Base-by-base conservation (phyloP, 1,140 invertebrate genomes). In the Penaeus japonicus region DNA sequence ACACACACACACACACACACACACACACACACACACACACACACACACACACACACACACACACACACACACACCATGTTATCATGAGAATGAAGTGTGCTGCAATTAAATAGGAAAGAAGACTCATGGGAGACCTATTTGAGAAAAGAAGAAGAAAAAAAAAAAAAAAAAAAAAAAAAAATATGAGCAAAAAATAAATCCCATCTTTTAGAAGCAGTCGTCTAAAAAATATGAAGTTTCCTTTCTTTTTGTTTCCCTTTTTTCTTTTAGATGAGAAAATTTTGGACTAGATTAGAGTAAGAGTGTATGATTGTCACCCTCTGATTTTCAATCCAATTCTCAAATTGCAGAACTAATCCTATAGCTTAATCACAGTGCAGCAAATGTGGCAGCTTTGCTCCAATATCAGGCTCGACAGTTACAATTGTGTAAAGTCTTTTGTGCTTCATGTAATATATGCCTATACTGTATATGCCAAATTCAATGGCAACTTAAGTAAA, bases 201-300 rank as follows among this genome's bases (percentile, higher is more conserved):
- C 77, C 77, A 54, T n/a, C 10, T 53, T 79, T 53, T 54, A 79
- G 27, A 79, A 79, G 20, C 39, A 54, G 54, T 79, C 10, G 47
- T 47, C 47, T 47, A 47, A 47, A 47, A 47, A 73, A 73, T 20
- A 73, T 27, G 27, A 73, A 73, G 27, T 73, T 20, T 32, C 70
- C 70, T 73, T 73, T 73, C 18, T 73, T 73, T 30, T 30, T 65
- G 59, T 35, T 57, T 83, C 65, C 47, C 15, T 35, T 79, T 79
- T 79, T 12, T 53, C 59, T 83, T 47, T 59, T 35, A 57, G n/a
- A 82, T 27, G 20, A 62, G 81, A 59, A 83, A 82, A 83, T 59
- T 83, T 83, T 83, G 81, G 81, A 83, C 81, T 83, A 83, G 81
- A 83, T 59, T 83, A 83, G 81, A 83, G 55, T 83, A 39, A 79